Evolutionary conservation across 2,888 invertebrate species (phyloP).

Genomic region (Rhamnusium bicolor): DNA sequence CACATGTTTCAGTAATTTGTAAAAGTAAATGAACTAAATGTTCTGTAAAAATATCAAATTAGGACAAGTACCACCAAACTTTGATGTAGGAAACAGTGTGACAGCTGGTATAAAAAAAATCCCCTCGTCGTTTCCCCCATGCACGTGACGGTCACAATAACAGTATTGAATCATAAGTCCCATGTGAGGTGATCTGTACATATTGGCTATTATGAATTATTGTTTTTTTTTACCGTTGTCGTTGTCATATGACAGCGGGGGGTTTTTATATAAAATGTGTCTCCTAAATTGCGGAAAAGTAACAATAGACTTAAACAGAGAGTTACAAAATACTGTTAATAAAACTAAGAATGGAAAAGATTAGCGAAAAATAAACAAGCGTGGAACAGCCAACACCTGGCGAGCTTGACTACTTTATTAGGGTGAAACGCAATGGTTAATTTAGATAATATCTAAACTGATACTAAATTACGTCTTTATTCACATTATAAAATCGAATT

Average conservation of each 20-base stretch:
- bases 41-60: slow-evolving; percentile 33
- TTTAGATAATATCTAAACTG: slow-evolving; percentile 7
- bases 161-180: slow-evolving; percentile 33
- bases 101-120: slow-evolving; percentile 35
- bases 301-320: slow-evolving; percentile 5
- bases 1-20: slow-evolving; percentile 31
- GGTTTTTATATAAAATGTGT: neutral
- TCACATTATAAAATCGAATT: neutral
- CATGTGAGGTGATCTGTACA: slow-evolving; percentile 27
- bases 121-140: slow-evolving; percentile 25
- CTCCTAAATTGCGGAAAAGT: slow-evolving; percentile 17
- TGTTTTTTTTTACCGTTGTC: slow-evolving; percentile 19
- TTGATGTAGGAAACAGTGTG: slow-evolving; percentile 23
- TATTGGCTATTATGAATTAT: slow-evolving; percentile 24
- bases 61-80: slow-evolving; percentile 24
- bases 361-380: slow-evolving; percentile 29
- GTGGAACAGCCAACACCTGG: slow-evolving; percentile 18
- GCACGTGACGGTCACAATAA: slow-evolving; percentile 35
- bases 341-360: slow-evolving; percentile 25
- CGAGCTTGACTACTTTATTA: neutral
- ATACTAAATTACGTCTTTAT: neutral
- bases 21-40: slow-evolving; percentile 36
- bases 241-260: slow-evolving; percentile 10
- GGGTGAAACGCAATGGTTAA: neutral
- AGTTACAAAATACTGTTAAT: slow-evolving; percentile 32